Conservation (phyloP, 2,797 vertebrate genomes). For the Acanthornis magna region DNA sequence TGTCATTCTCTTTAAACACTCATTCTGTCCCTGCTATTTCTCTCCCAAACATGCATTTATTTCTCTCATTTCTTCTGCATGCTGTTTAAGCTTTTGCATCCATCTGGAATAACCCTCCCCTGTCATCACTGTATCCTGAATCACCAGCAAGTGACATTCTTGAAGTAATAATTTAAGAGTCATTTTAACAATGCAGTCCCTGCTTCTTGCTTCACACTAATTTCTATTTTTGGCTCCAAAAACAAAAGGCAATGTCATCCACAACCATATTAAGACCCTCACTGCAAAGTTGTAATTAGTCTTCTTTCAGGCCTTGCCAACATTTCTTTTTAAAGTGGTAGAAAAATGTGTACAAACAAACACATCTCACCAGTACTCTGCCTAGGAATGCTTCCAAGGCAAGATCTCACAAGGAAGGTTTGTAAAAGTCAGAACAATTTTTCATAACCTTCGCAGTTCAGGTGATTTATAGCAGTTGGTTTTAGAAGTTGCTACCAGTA, state of each 20-base stretch:
- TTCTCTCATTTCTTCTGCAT: conserved; percentile 26
- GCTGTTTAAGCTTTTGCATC: conserved; percentile 41
- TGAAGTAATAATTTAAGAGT: conserved; percentile 61
- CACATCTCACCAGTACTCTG: neutral
- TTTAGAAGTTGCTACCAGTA: neutral
- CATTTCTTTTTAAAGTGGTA: conserved; percentile 22
- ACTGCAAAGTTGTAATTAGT: conserved; percentile 56
- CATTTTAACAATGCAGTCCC: conserved; percentile 14
- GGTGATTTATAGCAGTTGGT: neutral
- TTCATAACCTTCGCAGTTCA: neutral
- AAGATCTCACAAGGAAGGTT: neutral
- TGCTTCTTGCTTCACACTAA: conserved; percentile 34
- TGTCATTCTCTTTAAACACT: conserved; percentile 7
- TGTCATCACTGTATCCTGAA: conserved; percentile 32
- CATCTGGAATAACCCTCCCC: conserved; percentile 50
- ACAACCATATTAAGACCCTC: conserved; percentile 40
- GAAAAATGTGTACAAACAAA: conserved; percentile 30
- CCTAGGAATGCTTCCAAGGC: neutral
- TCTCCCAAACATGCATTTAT: neutral
- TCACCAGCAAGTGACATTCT: conserved; percentile 52
- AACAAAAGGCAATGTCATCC: conserved; percentile 62
- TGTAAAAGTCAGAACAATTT: neutral
- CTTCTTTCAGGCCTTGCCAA: conserved; percentile 39
- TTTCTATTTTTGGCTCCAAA: conserved; percentile 52
- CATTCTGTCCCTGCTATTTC: neutral